Conservation (phyloP, 2,797 vertebrate genomes). For the Phyllotis vaccarum region DNA sequence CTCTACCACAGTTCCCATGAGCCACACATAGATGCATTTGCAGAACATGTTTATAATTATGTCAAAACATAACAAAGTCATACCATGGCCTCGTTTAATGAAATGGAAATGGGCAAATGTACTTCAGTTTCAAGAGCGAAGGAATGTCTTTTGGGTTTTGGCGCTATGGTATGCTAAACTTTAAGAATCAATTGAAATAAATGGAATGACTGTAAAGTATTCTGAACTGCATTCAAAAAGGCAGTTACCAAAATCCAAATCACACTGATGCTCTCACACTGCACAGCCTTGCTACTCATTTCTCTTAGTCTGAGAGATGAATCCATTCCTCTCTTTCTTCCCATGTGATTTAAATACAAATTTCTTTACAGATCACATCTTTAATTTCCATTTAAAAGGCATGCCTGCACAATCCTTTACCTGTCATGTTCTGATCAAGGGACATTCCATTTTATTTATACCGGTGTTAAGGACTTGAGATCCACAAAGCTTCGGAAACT, state of each 20-base stretch:
- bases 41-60: constrained; percentile 41
- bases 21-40: neutral
- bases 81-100: constrained; percentile 12
- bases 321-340: neutral
- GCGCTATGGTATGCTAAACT: constrained; percentile 21
- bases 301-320: constrained; percentile 40
- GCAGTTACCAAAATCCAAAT: constrained; percentile 65
- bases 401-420: neutral
- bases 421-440: constrained; percentile 22
- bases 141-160: neutral
- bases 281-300: neutral
- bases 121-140: constrained; percentile 55
- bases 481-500: constrained; percentile 22
- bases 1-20: constrained; percentile 1
- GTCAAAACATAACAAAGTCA: constrained; percentile 21
- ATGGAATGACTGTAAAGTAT: constrained; percentile 31
- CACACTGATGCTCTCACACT: neutral
- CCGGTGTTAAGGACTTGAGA: neutral
- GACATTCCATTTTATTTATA: constrained; percentile 16
- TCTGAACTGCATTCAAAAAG: constrained; percentile 44
- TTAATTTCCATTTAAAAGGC: constrained; percentile 65
- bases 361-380: constrained; percentile 41
- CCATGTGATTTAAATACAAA: constrained; percentile 48
- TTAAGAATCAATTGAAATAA: constrained; percentile 57
- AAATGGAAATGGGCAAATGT: constrained; percentile 31